phyloP scores from a whole-genome alignment of 2,113 vertebrate genomes.

The Brachyhypopomus occidentalis region DNA sequence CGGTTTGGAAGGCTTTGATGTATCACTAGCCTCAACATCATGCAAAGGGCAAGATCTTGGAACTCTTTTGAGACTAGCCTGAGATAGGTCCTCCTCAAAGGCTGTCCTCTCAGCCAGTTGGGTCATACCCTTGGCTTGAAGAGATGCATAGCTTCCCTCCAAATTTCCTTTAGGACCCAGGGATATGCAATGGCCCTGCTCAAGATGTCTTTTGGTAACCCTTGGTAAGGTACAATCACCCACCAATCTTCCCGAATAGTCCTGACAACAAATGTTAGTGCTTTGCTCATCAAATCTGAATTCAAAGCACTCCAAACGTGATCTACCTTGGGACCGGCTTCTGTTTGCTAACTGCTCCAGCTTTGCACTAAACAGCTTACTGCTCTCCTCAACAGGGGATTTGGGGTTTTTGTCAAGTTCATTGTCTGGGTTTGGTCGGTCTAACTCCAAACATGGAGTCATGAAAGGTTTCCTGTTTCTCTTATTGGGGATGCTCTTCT shows the following conservation, averaged over 20 bases:
- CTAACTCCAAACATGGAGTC: background rate
- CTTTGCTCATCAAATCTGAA: slow-evolving; percentile 82
- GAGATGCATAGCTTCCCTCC: slow-evolving; percentile 22
- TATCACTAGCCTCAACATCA: slow-evolving; percentile 57
- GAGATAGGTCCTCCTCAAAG: slow-evolving; percentile 80
- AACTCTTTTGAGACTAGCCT: slow-evolving; percentile 77
- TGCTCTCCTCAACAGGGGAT: slow-evolving; percentile 75
- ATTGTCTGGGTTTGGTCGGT: slow-evolving; percentile 29
- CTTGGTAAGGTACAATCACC: slow-evolving; percentile 45
- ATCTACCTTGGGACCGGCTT: slow-evolving; percentile 82
- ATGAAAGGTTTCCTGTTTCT: slow-evolving; percentile 58
- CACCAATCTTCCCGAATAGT: slow-evolving; percentile 56
- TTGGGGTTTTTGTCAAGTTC: slow-evolving; percentile 58
- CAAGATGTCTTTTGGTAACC: slow-evolving; percentile 38
- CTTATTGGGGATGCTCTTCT: slow-evolving; percentile 81
- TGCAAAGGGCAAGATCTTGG: slow-evolving; percentile 75
- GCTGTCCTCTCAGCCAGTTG: slow-evolving; percentile 60
- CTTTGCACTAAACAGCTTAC: slow-evolving; percentile 89
- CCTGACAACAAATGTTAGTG: slow-evolving; percentile 80
- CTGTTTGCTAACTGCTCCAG: slow-evolving; percentile 85
- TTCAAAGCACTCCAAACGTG: slow-evolving; percentile 73
- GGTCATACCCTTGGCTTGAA: slow-evolving; percentile 24
- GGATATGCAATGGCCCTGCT: slow-evolving; percentile 14
- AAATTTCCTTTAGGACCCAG: slow-evolving; percentile 32
- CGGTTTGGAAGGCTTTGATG: slow-evolving; percentile 73